Evolutionary conservation across 2,888 invertebrate species (phyloP).

Genomic region (Macrosoma leucophasiata): DNA sequence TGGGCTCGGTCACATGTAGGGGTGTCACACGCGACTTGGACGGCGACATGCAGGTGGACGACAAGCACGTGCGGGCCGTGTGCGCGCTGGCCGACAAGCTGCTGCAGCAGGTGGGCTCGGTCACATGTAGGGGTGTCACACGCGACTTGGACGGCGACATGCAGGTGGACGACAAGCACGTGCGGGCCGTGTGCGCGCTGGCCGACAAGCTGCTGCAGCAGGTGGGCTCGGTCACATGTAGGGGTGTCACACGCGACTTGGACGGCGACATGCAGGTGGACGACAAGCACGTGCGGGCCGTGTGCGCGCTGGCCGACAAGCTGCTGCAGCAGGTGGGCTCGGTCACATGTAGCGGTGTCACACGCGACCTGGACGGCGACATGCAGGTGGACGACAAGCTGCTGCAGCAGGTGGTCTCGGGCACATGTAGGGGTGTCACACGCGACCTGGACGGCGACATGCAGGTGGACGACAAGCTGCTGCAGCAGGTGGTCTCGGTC

Average conservation of each 20-base stretch:
- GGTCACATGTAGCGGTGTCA: no score
- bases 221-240: constrained; percentile 80
- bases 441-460: constrained; percentile 93
- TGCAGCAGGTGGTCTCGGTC: no score
- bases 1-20: no score
- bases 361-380: constrained; percentile 94
- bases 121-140: no score
- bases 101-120: constrained; percentile 86
- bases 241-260: no score
- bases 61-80: constrained; percentile 89
- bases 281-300: constrained; percentile 89
- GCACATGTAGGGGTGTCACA: no score
- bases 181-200: constrained; percentile 88
- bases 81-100: constrained; percentile 92
- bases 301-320: constrained; percentile 92
- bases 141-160: constrained; percentile 94
- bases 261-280: constrained; percentile 97
- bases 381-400: constrained; percentile 97
- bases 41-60: constrained; percentile 96
- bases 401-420: constrained; percentile 90
- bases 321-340: constrained; percentile 84
- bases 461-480: constrained; percentile 94
- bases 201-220: constrained; percentile 93
- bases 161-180: constrained; percentile 94
- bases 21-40: constrained; percentile 82